Evolutionary conservation across 2,113 vertebrate genomes (phyloP).

Genomic region (Cyprinus carpio): DNA sequence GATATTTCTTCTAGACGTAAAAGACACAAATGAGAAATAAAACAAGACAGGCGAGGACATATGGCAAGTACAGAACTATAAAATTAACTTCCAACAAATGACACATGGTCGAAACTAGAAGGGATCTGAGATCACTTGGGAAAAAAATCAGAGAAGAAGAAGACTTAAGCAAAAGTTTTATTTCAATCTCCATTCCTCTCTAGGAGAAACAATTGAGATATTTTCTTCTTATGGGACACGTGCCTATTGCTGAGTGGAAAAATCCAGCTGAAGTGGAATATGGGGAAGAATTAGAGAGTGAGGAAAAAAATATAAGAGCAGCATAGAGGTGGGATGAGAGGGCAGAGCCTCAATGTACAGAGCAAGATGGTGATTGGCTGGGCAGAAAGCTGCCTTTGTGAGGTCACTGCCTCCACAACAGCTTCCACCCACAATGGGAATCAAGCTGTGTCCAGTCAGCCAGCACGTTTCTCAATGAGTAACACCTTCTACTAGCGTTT

Average conservation of each 20-base stretch:
- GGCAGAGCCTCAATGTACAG: constrained; percentile 50
- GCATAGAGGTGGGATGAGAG: constrained; percentile 56
- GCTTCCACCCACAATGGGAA: constrained; percentile 62
- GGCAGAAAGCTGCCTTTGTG: constrained; percentile 76
- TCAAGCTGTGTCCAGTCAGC: constrained; percentile 29
- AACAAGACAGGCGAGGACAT: not conserved
- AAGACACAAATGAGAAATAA: not conserved
- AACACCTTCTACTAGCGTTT: not conserved
- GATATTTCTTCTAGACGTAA: not conserved
- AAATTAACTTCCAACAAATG: too few species aligned
- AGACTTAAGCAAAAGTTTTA: not conserved
- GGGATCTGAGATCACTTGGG: too few species aligned
- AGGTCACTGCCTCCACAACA: constrained; percentile 77
- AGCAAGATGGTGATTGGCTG: constrained; percentile 72
- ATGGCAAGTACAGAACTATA: too few species aligned
- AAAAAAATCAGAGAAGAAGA: too few species aligned
- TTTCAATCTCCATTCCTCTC: not conserved
- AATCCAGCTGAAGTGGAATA: constrained; percentile 68
- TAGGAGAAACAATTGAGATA: not conserved
- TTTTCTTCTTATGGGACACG: not conserved
- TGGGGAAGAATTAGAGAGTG: constrained; percentile 51
- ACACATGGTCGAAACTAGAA: too few species aligned
- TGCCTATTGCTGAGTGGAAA: constrained; percentile 69
- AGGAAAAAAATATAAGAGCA: constrained; percentile 20
- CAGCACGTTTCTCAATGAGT: not conserved